Conservation (phyloP, 23 tunicate genomes). For the Diplosoma virens region DNA sequence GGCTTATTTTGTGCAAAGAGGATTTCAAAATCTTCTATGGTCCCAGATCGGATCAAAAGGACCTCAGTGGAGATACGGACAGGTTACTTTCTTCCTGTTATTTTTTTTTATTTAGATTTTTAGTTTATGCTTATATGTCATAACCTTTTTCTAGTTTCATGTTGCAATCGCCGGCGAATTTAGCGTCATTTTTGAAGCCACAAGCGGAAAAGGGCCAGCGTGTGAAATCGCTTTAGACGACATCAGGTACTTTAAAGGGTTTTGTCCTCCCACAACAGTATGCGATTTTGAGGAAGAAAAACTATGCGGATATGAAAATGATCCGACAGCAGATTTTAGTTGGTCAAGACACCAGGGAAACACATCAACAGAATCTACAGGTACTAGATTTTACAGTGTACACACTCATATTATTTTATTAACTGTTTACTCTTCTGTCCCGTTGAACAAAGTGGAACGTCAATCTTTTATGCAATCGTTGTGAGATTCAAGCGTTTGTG, state of each 20-base stretch:
- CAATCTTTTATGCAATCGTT: too few species aligned
- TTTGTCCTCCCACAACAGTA: slow-evolving; percentile 62
- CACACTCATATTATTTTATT: too few species aligned
- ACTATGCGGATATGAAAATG: slow-evolving; percentile 78
- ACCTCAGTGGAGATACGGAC: slow-evolving; percentile 75
- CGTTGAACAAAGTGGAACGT: too few species aligned
- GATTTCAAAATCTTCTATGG: slow-evolving; percentile 50
- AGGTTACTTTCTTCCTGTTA: slow-evolving; percentile 67
- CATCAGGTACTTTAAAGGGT: slow-evolving; percentile 50
- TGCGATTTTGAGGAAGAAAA: slow-evolving; percentile 78
- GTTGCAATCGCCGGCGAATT: slow-evolving; percentile 60
- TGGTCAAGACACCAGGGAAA: slow-evolving; percentile 63
- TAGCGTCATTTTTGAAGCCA: slow-evolving; percentile 68
- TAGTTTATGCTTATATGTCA: too few species aligned
- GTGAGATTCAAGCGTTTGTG: too few species aligned
- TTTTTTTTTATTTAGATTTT: too few species aligned
- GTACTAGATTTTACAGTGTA: too few species aligned
- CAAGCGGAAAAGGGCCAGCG: slow-evolving; percentile 42
- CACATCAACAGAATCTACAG: slow-evolving; percentile 38
- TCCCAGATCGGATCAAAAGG: slow-evolving; percentile 48
- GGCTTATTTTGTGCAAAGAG: slow-evolving; percentile 48
- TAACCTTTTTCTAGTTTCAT: slow-evolving; percentile 43
- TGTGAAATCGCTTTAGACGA: slow-evolving; percentile 91
- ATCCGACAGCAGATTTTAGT: slow-evolving; percentile 64
- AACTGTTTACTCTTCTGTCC: too few species aligned